A percentile compares a stretch with the other conserved stretches of the same genome.
These are phyloP conservation scores for Melinaea marsaeus DNA, from an alignment of 2,888 invertebrate genomes.

Conservation along the genomic window DNA sequence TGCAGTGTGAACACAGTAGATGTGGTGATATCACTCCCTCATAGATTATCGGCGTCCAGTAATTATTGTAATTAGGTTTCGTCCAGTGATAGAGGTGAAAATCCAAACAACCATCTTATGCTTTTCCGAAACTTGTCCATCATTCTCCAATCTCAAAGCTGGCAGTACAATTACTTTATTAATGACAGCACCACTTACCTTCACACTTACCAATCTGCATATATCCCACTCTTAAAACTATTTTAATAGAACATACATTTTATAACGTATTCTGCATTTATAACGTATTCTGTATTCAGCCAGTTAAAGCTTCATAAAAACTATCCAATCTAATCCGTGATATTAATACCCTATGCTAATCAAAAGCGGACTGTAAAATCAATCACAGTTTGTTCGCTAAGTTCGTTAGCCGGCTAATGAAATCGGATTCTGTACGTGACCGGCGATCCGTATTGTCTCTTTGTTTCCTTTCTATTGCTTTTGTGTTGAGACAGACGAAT, in stretches of 20 bases:
- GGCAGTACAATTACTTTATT: no score
- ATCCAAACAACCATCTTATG: no score
- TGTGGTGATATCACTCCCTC: no score
- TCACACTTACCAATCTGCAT: no score
- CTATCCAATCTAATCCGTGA: constrained; percentile 43
- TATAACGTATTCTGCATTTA: constrained; percentile 35
- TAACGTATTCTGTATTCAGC: constrained; percentile 7
- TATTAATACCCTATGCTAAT: constrained; percentile 32
- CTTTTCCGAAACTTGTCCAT: no score
- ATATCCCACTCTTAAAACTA: no score
- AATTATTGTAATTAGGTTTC: no score
- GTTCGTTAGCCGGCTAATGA: constrained; percentile 51
- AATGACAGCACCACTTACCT: no score
- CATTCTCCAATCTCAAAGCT: no score
- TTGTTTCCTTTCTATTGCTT: constrained; percentile 31
- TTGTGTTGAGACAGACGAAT: constrained; percentile 13
- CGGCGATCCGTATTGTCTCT: constrained; percentile 26
- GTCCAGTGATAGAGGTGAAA: no score
- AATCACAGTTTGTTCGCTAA: constrained; percentile 33
- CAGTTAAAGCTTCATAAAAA: constrained; percentile 38
- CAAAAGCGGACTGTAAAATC: constrained; percentile 31
- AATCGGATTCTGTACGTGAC: constrained; percentile 19
- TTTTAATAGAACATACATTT: constrained; percentile 25
- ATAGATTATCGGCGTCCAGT: no score
- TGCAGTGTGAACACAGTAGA: no score